Evolutionary conservation across 2,888 invertebrate genomes (phyloP), one percentile per base, ranked within the genome.

Genomic region (Sesia apiformis): DNA sequence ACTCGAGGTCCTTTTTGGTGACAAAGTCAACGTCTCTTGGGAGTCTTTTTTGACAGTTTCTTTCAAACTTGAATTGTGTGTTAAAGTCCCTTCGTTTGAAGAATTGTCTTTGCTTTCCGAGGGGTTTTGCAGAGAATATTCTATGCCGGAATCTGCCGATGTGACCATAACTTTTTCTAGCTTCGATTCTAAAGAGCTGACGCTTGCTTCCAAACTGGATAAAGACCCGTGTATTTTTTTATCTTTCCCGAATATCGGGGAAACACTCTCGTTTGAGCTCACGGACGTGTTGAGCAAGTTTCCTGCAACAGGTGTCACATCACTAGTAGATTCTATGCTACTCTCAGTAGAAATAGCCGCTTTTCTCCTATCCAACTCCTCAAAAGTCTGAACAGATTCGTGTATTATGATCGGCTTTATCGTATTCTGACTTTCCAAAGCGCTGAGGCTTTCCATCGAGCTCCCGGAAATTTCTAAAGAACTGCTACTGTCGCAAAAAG

Each of bases 31-130:
- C 2, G 76, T 79, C 39, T 86, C 87, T 51, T 81, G 77, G 1
- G 67, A 46, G 41, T 62, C 62, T 53, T 76, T 80, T 40, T 73
- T 80, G 0, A 73, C 68, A 0, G 74, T 73, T 4, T 88, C 86
- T 58, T 76, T 84, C 3, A 87, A 71, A 67, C 87, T 85, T 0
- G 89, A 87, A 54, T 80, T 84, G 46, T 84, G 83, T 0, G 90
- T 90, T n/a, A 90, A 59, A 0, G 90, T 90, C 0, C 90, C 90
- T 65, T 90, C 90, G 49, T 90, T 90, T 0, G 90, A 90, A 0
- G 88, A 89, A 40, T 87, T 87, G 3, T 88, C 86, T 66, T 76
- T 84, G 4, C 63, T 73, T 7, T 86, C 88, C 0, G 80, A 65
- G 0, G 84, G 84, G 46, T 84, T 78, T 41, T 89, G 87, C 3